Percentiles rank a stretch among this genome's conserved stretches.
These are phyloP conservation scores for Picus viridis DNA, from an alignment of 2,797 vertebrate genomes.

Conservation along the genomic window DNA sequence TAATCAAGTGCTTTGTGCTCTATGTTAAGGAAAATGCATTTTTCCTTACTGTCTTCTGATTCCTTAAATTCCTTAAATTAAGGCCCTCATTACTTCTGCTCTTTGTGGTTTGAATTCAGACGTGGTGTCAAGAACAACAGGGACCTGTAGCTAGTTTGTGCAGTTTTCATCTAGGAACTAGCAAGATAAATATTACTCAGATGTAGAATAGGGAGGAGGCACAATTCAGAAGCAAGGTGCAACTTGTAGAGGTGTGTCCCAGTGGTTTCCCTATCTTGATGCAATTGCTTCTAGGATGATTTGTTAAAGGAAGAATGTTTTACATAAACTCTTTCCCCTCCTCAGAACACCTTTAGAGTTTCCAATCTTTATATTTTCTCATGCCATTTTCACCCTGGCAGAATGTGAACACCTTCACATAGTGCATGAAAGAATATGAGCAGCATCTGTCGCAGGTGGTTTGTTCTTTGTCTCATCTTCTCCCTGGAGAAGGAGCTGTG, in stretches of 20 bases:
- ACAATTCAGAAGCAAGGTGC: neutral
- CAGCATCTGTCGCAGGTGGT: neutral
- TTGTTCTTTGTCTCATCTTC: slow-evolving; percentile 40
- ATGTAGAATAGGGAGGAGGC: neutral
- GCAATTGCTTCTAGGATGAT: neutral
- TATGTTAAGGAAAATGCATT: neutral
- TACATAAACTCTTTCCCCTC: neutral
- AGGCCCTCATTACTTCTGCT: neutral
- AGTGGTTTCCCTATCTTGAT: neutral
- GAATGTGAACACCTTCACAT: neutral
- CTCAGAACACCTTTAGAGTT: neutral
- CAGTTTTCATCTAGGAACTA: neutral
- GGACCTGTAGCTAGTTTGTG: neutral
- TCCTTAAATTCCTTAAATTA: neutral
- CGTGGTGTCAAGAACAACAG: neutral
- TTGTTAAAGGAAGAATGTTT: neutral
- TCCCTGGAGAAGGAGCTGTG: slow-evolving; percentile 19
- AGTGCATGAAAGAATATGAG: neutral
- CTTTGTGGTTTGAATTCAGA: neutral
- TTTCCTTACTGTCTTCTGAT: neutral
- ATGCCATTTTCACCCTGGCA: neutral
- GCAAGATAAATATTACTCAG: neutral
- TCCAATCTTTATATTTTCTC: neutral
- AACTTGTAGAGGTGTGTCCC: neutral
- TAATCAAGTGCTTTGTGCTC: neutral